phyloP scores from a whole-genome alignment of 2,797 vertebrate species.

The Remorina albescens region DNA sequence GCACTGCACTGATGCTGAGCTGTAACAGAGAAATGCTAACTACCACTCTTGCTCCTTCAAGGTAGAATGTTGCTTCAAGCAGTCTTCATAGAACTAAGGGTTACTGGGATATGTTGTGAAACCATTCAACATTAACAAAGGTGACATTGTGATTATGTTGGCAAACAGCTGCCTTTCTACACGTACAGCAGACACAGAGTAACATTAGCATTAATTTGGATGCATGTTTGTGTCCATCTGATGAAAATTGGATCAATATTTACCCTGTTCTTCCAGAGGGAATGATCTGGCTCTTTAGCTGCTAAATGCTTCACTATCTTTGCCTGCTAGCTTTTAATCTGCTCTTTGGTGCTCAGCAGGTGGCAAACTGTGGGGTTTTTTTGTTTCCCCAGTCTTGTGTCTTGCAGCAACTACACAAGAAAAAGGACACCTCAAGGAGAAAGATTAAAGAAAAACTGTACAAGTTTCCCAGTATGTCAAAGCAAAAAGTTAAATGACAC shows the following conservation, averaged over 20 bases:
- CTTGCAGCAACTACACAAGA: neutral
- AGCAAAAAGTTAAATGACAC: neutral
- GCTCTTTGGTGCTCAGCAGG: neutral
- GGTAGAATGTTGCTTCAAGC: neutral
- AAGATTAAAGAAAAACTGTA: neutral
- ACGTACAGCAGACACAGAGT: neutral
- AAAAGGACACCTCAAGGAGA: neutral
- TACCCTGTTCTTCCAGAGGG: neutral
- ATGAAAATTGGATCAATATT: neutral
- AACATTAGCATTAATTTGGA: slow-evolving; percentile 14
- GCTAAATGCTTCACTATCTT: neutral
- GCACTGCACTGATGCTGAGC: neutral
- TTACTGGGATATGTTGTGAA: slow-evolving; percentile 15
- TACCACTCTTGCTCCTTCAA: neutral
- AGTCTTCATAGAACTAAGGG: neutral
- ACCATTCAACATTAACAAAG: slow-evolving; percentile 9
- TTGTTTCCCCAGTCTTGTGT: neutral
- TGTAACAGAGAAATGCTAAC: neutral
- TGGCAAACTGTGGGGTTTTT: neutral
- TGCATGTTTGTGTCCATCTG: neutral
- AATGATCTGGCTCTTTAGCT: neutral
- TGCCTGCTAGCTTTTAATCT: neutral
- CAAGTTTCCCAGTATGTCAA: neutral
- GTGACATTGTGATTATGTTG: neutral
- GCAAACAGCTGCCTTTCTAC: slow-evolving; percentile 21